Conservation (phyloP, 2,797 vertebrate genomes). For the Hipposideros larvatus region DNA sequence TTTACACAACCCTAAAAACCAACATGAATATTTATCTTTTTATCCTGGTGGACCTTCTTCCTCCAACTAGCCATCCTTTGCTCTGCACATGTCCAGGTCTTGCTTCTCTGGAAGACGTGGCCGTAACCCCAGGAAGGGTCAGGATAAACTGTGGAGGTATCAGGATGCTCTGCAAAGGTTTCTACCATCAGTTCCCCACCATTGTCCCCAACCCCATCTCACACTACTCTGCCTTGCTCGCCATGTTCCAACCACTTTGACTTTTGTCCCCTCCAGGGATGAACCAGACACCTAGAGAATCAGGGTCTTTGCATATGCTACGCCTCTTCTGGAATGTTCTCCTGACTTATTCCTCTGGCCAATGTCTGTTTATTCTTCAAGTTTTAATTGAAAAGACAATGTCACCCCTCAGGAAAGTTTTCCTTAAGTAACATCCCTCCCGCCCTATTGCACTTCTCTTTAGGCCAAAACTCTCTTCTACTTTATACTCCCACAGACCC, state of each 20-base stretch:
- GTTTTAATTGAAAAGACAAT: not conserved
- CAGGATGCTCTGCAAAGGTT: not conserved
- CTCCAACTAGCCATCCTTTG: not conserved
- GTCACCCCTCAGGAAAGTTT: not conserved
- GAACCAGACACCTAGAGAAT: not conserved
- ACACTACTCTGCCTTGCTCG: not conserved
- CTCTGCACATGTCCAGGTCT: not conserved
- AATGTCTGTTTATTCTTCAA: not conserved
- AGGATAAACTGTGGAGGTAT: too few species aligned
- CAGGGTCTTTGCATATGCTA: not conserved
- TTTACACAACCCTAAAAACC: not conserved
- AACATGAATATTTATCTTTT: not conserved
- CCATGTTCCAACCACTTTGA: not conserved
- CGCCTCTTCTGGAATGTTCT: not conserved
- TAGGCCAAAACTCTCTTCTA: not conserved
- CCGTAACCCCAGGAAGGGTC: not conserved
- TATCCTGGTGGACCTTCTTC: not conserved
- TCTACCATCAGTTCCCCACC: not conserved
- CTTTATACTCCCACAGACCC: not conserved
- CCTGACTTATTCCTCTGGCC: not conserved
- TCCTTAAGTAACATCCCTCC: not conserved
- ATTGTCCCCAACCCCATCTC: not conserved
- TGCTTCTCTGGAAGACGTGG: not conserved
- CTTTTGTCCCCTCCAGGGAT: not conserved
- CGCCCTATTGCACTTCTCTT: not conserved